Conservation (phyloP, 2,888 invertebrate species). For the Augochlorella aurata region DNA sequence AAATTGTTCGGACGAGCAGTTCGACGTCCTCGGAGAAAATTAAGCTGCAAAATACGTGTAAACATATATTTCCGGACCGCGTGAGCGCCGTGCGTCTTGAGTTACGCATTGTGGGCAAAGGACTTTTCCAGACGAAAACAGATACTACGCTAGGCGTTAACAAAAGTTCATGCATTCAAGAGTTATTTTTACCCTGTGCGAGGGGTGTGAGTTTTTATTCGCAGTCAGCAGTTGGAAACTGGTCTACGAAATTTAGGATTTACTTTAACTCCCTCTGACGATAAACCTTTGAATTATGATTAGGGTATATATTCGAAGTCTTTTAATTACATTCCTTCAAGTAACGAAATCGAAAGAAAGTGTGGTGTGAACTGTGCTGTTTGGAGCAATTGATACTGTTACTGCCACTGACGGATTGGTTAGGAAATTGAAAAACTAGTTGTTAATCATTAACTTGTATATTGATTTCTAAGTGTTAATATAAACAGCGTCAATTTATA, state of each 20-base stretch:
- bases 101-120: conserved; percentile 3
- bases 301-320: no score
- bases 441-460: no score
- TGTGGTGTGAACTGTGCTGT: no score
- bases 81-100: not conserved
- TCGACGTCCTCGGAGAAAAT: conserved; percentile 8
- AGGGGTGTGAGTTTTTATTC: not conserved
- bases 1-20: conserved; percentile 17
- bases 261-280: not conserved
- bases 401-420: no score
- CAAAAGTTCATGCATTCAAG: not conserved
- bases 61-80: not conserved
- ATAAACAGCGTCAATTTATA: no score
- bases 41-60: not conserved
- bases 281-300: not conserved
- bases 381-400: no score
- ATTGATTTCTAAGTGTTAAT: no score
- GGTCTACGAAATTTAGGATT: not conserved
- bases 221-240: not conserved
- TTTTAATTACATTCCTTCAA: no score
- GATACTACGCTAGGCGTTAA: not conserved
- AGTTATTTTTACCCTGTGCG: not conserved
- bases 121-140: not conserved
- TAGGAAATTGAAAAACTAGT: no score
- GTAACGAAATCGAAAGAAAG: no score